Conservation (phyloP, 2,888 invertebrate species). For the Glyphotaelius pellucidus region DNA sequence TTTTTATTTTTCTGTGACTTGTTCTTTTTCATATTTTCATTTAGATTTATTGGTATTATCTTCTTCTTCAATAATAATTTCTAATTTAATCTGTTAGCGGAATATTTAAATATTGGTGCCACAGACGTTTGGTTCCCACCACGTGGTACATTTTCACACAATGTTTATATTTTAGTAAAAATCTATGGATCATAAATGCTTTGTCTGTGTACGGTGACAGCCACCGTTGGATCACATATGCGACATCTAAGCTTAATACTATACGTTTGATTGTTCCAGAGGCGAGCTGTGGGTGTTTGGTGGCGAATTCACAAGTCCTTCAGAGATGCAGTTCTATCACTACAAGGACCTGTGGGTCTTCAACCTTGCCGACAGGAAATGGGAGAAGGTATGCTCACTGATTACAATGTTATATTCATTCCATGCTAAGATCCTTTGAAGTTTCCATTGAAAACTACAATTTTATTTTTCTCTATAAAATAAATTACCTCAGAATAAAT, state of each 20-base stretch:
- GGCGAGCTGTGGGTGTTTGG: conserved; percentile 87
- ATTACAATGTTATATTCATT: not conserved
- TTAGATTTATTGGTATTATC: no score
- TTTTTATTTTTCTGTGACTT: no score
- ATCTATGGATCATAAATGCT: no score
- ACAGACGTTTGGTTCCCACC: not conserved
- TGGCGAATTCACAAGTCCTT: conserved; percentile 94
- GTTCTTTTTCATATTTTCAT: no score
- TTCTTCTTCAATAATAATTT: no score
- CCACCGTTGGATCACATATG: no score
- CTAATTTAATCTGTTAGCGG: not conserved
- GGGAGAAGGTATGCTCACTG: conserved; percentile 84
- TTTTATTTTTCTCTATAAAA: not conserved
- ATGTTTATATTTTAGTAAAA: no score
- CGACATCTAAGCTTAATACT: not conserved
- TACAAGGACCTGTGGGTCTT: conserved; percentile 95
- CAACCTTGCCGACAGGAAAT: conserved; percentile 84
- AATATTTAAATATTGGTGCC: not conserved
- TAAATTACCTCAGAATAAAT: not conserved
- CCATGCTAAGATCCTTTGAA: not conserved
- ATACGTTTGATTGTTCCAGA: conserved; percentile 68
- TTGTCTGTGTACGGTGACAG: no score
- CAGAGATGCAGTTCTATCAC: conserved; percentile 95
- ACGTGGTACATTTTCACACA: no score
- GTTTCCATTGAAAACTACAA: not conserved